Evolutionary conservation across 1,140 invertebrate genomes (phyloP).

Genomic region (Papilio dardanus): DNA sequence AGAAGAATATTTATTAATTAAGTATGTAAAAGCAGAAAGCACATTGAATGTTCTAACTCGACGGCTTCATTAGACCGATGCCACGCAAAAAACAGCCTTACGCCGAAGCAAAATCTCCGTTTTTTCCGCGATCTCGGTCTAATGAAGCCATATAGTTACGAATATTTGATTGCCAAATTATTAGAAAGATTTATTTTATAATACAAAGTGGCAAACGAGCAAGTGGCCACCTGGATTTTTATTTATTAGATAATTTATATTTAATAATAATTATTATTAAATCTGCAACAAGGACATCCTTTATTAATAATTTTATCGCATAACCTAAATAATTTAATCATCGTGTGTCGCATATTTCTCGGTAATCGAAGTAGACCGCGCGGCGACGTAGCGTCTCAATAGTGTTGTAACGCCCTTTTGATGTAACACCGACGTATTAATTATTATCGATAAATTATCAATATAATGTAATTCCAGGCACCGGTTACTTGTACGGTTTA

Average conservation of each 20-base stretch:
- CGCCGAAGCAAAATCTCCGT: too few relatives aligned
- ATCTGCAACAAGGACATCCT: not conserved
- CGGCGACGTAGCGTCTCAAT: constrained; percentile 6
- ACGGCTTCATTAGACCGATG: too few relatives aligned
- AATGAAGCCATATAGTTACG: too few relatives aligned
- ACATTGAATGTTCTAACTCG: too few relatives aligned
- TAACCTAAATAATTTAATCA: constrained; percentile 21
- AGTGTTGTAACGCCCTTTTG: constrained; percentile 17
- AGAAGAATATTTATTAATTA: too few relatives aligned
- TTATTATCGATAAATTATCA: constrained; percentile 15
- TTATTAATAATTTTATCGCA: constrained; percentile 18
- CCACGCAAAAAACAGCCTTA: too few relatives aligned
- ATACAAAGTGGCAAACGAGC: too few relatives aligned
- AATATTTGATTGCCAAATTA: too few relatives aligned
- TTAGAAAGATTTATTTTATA: too few relatives aligned
- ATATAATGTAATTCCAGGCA: not conserved
- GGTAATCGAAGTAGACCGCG: constrained; percentile 2
- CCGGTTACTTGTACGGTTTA: not conserved
- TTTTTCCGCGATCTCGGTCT: too few relatives aligned
- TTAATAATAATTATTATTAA: not conserved
- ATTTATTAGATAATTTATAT: not conserved
- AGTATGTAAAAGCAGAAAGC: too few relatives aligned
- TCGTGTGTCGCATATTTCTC: constrained; percentile 12
- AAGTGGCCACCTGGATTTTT: not conserved
- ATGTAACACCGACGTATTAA: constrained; percentile 14